Evolutionary conservation across 1,140 invertebrate species (phyloP), one percentile per base, ranked within the genome.

Genomic region (Apis laboriosa): DNA sequence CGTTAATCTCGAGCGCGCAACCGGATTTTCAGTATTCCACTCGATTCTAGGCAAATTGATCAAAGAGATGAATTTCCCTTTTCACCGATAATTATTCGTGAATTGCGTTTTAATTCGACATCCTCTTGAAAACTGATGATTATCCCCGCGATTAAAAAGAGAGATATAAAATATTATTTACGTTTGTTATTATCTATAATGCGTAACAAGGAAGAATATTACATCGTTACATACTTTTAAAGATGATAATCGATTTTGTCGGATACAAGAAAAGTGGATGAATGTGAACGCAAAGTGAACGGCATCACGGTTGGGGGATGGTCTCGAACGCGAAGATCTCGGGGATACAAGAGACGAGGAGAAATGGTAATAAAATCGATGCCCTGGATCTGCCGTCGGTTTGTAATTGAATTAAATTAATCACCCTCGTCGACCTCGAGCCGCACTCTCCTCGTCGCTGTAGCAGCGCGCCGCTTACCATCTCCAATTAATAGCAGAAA

Each of bases 341-440:
- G 28, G 56, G 24, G 72, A 61, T 56, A 66, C 77, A 58, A 43
- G 51, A 51, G 68, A 71, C 63, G 61, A 83, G 72, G 64, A 55
- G 68, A 53, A 82, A 88, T 83, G 77, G 88, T 86, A 86, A 90
- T 90, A 90, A 90, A 90, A 90, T 89, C 89, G 89, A 90, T 90
- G 86, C 72, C 86, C 89, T 70, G 84, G 88, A 89, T 90, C 83
- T 80, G 77, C 80, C 75, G 55, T 60, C 77, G 77, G 84, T 84
- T 90, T 89, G 88, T 90, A 90, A 90, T 89, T 90, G 89, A 90
- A 90, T 90, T 82, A 90, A 89, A 90, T 90, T 90, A 90, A 90
- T 90, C 89, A 90, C 80, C 77, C 80, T 76, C 79, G 49, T 74
- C 80, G 79, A 89, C 77, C 85, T 84, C 77, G 77, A 80, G 53